These are phyloP conservation scores for Thalassophryne amazonica DNA, from an alignment of 2,797 vertebrate species.

Conservation along the genomic window DNA sequence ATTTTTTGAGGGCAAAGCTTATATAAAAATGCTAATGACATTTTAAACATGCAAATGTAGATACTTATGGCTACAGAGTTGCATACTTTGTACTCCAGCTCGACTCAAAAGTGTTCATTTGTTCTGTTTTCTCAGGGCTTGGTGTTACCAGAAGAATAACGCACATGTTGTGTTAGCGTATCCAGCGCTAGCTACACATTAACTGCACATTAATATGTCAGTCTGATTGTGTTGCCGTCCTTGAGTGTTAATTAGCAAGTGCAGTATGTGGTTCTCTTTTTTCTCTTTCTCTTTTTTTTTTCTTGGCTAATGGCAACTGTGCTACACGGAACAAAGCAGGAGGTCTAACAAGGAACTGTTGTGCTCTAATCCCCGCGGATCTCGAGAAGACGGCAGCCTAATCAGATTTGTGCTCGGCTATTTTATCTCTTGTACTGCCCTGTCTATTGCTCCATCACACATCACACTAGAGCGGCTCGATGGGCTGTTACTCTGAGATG, in stretches of 20 bases:
- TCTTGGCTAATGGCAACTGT: constrained; percentile 51
- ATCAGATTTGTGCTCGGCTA: constrained; percentile 60
- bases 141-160: constrained; percentile 41
- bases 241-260: constrained; percentile 50
- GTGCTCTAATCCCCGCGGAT: constrained; percentile 60
- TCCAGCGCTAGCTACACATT: constrained; percentile 40
- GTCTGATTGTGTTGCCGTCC: constrained; percentile 34
- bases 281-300: constrained; percentile 26
- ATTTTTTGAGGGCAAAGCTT: constrained; percentile 35
- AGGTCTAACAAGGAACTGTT: constrained; percentile 59
- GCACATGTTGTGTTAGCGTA: constrained; percentile 53
- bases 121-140: constrained; percentile 37
- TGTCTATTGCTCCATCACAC: constrained; percentile 57
- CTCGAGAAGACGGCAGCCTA: constrained; percentile 40
- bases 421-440: constrained; percentile 51
- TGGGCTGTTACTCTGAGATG: constrained; percentile 31
- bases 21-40: constrained; percentile 59
- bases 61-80: constrained; percentile 32
- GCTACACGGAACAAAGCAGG: constrained; percentile 45
- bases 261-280: constrained; percentile 21
- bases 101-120: constrained; percentile 49
- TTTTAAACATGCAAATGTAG: constrained; percentile 48
- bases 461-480: constrained; percentile 50
- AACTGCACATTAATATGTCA: constrained; percentile 43
- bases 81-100: constrained; percentile 36